Evolutionary conservation across 2,797 vertebrate genomes (phyloP).

Genomic region (Thunnus albacares): DNA sequence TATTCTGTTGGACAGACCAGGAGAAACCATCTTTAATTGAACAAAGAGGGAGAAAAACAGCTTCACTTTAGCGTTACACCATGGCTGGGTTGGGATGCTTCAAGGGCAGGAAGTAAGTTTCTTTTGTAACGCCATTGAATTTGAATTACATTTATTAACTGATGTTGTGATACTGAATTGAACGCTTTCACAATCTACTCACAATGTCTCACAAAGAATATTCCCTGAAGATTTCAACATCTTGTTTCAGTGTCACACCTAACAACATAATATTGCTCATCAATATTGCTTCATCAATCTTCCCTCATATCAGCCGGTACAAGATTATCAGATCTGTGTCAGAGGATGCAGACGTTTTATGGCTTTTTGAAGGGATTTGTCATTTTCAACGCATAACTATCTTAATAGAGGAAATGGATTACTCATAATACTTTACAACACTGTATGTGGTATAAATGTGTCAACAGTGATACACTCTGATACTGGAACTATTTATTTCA

Average conservation of each 20-base stretch:
- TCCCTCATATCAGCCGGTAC: neutral
- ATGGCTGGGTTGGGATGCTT: conserved; percentile 80
- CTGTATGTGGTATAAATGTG: neutral
- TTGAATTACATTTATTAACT: neutral
- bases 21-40: neutral
- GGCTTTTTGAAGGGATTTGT: neutral
- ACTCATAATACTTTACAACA: neutral
- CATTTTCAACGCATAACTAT: conserved; percentile 6
- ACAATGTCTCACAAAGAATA: neutral
- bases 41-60: neutral
- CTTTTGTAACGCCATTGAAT: neutral
- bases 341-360: conserved; percentile 4
- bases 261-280: conserved; percentile 20
- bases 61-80: neutral
- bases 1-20: conserved; percentile 14
- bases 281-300: conserved; percentile 29
- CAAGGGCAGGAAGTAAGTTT: conserved; percentile 75
- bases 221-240: conserved; percentile 13
- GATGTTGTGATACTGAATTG: neutral
- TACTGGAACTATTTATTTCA: conserved; percentile 11
- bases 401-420: neutral
- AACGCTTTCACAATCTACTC: no score
- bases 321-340: neutral
- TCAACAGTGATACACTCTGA: neutral
- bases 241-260: conserved; percentile 2